Evolutionary conservation across 2,797 vertebrate genomes (phyloP), one percentile per base, ranked within the genome.

Genomic region (Nannoperca obscura): DNA sequence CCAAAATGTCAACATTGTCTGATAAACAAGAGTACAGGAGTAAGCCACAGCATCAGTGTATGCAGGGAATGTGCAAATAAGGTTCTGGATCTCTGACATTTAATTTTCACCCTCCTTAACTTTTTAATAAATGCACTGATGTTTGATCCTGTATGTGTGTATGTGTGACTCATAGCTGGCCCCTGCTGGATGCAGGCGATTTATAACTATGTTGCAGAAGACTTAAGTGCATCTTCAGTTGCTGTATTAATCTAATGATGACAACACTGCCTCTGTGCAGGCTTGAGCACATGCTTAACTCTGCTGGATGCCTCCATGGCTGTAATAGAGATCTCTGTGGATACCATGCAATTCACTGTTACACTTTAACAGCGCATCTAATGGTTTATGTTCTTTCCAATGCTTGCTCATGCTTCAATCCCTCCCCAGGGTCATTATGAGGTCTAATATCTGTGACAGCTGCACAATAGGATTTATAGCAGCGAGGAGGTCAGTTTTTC

Each of bases 381-480:
- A 90, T 88, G 88, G 80, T 83, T 89, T 85, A 73, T 86, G 80
- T 80, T 86, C 82, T 82, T 78, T 76, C 47, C 53, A 58, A 36
- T 87, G 83, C 85, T 83, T 85, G 55, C 78, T 74, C 74, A 54
- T 74, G 84, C 75, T 74, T 71, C 76, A 80, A 19, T 82, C 74
- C 68, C 63, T 86, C 89, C 80, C 85, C 76, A 24, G 76, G 81
- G 88, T 84, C 82, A 83, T 78, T 81, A 65, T 63, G 64, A 61
- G 54, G 61, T 78, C 53, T 86, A 78, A 87, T 78, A 79, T 81
- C 69, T 85, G 74, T 87, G 62, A 68, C 74, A 81, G 77, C 83
- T 46, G 27, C 74, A 73, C 76, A 87, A 81, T 30, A 78, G 83
- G 82, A 90, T 90, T 89, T 83, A 65, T 46, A 82, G 78, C 72